Base-by-base conservation (phyloP, 2,797 vertebrate genomes). In the Bovichtus variegatus region DNA sequence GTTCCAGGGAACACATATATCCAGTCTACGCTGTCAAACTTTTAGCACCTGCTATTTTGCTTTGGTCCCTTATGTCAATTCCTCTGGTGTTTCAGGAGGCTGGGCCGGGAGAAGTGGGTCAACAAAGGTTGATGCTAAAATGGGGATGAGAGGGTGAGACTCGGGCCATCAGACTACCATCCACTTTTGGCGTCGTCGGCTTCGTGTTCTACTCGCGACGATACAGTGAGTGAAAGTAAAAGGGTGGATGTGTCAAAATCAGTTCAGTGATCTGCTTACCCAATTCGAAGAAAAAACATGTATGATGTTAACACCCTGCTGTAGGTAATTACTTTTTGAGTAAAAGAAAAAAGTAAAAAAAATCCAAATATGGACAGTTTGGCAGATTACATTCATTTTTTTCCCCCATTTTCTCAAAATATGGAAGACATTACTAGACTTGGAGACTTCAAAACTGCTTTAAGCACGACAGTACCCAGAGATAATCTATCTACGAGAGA, bases 31-130 rank as follows among this genome's bases (percentile, higher is more conserved):
- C 92, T 87, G 91, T 93, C 93, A 93, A 95, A 96, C 94, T 95
- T 95, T 96, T 95, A 96, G 94, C 94, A 94, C 94, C 94, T 96
- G 89, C 89, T 91, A 84, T 89, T 91, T 88, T 80, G 83, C 89
- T 74, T 71, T 23, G 72, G 88, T 91, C 91, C 89, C 83, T 88
- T 31, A 87, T 88, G 91, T 93, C 92, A 74, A 82, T 91, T 91
- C 83, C 84, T 88, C 87, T 84, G 51, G 82, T 71, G 78, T 88
- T 89, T 83, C 75, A 68, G 68, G 55, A 84, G 75, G 81, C 83
- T 82, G 74, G 91, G 85, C 70, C 25, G 51, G 58, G 82, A 93
- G 92, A 94, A 95, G 82, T 94, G 93, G 94, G 93, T 95, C 92
- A 93, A 50, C 86, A 91, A 86, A 89, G 91, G 94, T 93, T 93